Conservation (phyloP, 2,797 vertebrate species). For the Gambelia wislizenii region DNA sequence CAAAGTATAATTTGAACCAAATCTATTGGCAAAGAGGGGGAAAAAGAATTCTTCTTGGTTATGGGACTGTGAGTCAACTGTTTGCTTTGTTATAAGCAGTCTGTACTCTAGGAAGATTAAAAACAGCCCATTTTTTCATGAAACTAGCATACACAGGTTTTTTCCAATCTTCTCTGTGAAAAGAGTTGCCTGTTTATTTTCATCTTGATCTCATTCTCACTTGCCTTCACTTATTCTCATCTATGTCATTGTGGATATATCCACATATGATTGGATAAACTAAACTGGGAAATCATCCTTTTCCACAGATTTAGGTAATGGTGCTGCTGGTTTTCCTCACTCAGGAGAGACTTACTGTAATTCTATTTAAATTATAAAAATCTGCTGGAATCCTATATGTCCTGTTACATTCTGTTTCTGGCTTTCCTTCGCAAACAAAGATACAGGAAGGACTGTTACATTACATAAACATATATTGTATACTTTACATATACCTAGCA, state of each 20-base stretch:
- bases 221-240: background rate
- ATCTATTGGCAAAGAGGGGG: background rate
- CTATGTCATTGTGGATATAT: too few relatives aligned
- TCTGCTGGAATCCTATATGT: too few relatives aligned
- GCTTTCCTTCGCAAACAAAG: too few relatives aligned
- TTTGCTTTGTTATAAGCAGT: background rate
- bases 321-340: background rate
- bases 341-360: too few relatives aligned
- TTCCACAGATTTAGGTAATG: background rate
- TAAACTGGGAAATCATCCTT: accelerated
- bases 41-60: background rate
- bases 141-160: background rate
- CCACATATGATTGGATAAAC: too few relatives aligned
- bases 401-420: too few relatives aligned
- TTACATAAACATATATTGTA: too few relatives aligned
- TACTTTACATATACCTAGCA: too few relatives aligned
- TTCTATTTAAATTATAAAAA: too few relatives aligned
- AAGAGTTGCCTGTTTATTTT: too few relatives aligned
- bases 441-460: too few relatives aligned
- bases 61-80: background rate
- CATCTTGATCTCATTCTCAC: background rate
- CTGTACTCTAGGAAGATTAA: background rate
- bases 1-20: slow-evolving; percentile 26
- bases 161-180: background rate
- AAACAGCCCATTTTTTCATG: background rate